Evolutionary conservation across 2,113 vertebrate genomes (phyloP).

Genomic region (Neodon shergylaensis): DNA sequence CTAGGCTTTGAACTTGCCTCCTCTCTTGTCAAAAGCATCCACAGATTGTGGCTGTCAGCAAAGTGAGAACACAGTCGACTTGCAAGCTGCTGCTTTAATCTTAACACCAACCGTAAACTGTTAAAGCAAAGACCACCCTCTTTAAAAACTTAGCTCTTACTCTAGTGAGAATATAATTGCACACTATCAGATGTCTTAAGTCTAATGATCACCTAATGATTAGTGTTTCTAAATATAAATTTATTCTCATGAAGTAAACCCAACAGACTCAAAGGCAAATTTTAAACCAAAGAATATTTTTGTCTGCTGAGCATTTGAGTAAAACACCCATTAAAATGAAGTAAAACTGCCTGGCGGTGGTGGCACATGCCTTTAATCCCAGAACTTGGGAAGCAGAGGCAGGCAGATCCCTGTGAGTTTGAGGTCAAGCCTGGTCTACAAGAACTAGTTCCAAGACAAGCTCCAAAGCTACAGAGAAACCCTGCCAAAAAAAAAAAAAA

Average conservation of each 20-base stretch:
- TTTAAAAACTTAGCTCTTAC: background rate
- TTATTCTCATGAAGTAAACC: background rate
- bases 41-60: background rate
- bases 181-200: background rate
- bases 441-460: too few species aligned
- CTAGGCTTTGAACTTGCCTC: background rate
- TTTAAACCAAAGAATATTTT: slow-evolving; percentile 31
- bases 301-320: background rate
- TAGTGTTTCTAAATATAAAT: slow-evolving; percentile 41
- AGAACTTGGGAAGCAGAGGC: too few species aligned
- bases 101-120: background rate
- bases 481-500: too few species aligned
- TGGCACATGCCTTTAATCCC: too few species aligned
- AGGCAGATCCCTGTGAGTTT: too few species aligned
- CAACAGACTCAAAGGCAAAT: background rate
- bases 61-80: background rate
- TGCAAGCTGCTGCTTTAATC: background rate
- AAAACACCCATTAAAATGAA: slow-evolving; percentile 39
- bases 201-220: background rate
- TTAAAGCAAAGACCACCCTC: background rate
- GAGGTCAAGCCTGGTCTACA: too few species aligned
- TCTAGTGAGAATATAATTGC: background rate
- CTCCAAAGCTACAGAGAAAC: too few species aligned
- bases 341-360: background rate
- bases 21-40: background rate